Base-by-base conservation (phyloP, 37 sponge, comb jelly and placozoan genomes). In the Aplysina aerophoba region DNA sequence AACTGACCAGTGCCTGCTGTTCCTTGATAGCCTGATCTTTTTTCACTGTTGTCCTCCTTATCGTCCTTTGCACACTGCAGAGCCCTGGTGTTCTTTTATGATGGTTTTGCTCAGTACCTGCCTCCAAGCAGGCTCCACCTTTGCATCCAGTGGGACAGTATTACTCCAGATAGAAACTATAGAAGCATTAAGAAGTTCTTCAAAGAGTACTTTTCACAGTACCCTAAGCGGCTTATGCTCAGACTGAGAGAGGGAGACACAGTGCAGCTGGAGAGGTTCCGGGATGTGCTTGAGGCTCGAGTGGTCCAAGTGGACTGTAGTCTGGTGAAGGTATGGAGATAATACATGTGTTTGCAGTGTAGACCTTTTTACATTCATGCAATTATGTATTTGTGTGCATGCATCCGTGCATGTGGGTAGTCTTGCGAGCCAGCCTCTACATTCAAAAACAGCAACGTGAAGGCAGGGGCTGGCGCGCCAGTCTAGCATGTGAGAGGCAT, bases 101-200 rank as follows among this genome's bases (percentile, higher is more conserved):
- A 87, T 65, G 87, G 87, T 16, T 87, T 87, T 82, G 87, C 87
- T 37, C 82, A 87, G 24, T 87, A 87, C 34, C 53, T 81, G 12
- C 19, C 57, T 1, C 59, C 64, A 35, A 40, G 83, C 19, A 68
- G 37, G 40, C 35, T 87, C 13, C 77, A 85, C 64, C 39, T 85
- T 2, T 61, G 31, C 1, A 57, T 34, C 41, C 37, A 85, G 44
- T 81, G 59, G 55, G 36, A 75, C 22, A 53, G 17, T 5, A 50
- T 75, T 15, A 36, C 50, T 19, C 22, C 41, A 13, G 78, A 75
- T 25, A 50, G n/a, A 22, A 12, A 50, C 25, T 81, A 63, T 15
- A 24, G 37, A 64, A n/a, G 62, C 37, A 81, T 63, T 38, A 25
- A 57, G 33, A 33, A 11, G 19, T 63, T 81, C 37, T 8, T 63